A percentile compares a stretch with the other conserved stretches of the same genome.
Evolutionary conservation across 53 echinoderm and acorn worm species (phyloP).

Genomic region (Holothuria scabra): DNA sequence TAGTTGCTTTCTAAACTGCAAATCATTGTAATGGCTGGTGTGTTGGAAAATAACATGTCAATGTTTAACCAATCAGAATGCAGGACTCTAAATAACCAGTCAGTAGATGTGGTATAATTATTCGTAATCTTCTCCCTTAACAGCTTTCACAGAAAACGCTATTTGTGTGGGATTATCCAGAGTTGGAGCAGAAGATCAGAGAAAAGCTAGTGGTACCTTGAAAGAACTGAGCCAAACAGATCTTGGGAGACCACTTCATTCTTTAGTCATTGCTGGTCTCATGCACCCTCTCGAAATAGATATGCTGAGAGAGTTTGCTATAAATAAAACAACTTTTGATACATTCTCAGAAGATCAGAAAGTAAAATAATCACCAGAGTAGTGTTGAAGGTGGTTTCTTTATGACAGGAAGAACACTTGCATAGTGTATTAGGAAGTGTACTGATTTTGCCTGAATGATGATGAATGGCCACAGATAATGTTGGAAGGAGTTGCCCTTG

Average conservation of each 20-base stretch:
- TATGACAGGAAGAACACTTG: no score
- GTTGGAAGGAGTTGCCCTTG: no score
- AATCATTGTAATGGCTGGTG: no score
- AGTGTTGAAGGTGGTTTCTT: no score
- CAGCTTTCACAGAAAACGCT: slow-evolving; percentile 87
- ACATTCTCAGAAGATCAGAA: slow-evolving; percentile 45
- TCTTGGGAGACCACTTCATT: slow-evolving; percentile 93
- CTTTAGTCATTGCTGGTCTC: slow-evolving; percentile 96
- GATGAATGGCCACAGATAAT: no score
- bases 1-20: no score
- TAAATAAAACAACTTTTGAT: slow-evolving; percentile 75
- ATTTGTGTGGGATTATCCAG: slow-evolving; percentile 94
- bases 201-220: slow-evolving; percentile 84
- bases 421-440: no score
- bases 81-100: no score
- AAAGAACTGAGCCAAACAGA: slow-evolving; percentile 81
- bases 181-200: slow-evolving; percentile 83
- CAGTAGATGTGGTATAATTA: no score
- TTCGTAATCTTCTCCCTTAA: not conserved
- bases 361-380: not conserved
- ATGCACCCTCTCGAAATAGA: slow-evolving; percentile 97
- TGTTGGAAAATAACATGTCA: no score
- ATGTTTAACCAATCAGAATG: no score
- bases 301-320: slow-evolving; percentile 87
- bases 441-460: no score